Evolutionary conservation across 2,113 vertebrate species (phyloP).

Genomic region (Casuarius casuarius): DNA sequence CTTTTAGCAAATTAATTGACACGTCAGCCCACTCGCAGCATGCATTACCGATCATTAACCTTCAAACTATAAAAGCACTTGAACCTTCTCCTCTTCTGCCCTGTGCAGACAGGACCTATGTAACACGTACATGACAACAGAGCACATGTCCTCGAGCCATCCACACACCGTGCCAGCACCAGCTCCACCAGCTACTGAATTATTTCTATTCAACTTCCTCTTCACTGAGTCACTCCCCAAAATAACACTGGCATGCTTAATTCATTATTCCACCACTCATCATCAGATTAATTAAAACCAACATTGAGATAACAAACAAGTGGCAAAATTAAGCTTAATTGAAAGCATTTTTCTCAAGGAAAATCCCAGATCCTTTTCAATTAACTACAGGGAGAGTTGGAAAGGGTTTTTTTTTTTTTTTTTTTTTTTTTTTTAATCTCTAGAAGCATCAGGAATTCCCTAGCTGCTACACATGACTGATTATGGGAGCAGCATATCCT

Average conservation of each 20-base stretch:
- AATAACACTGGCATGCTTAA: background rate
- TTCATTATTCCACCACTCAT: slow-evolving; percentile 16
- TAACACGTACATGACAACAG: background rate
- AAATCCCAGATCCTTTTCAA: background rate
- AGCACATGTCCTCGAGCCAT: background rate
- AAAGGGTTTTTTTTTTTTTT: background rate
- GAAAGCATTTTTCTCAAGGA: background rate
- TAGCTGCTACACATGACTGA: background rate
- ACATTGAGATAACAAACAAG: background rate
- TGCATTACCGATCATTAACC: background rate
- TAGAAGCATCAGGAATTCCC: background rate
- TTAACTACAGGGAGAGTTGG: background rate
- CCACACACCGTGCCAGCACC: background rate
- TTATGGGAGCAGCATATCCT: background rate
- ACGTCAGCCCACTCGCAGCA: background rate
- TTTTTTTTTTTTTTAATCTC: too few relatives aligned
- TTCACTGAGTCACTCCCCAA: background rate
- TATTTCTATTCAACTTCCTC: background rate
- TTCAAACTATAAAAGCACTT: background rate
- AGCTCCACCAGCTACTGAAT: background rate
- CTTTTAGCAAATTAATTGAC: background rate
- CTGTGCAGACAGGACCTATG: background rate
- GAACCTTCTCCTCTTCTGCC: background rate
- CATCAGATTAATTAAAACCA: slow-evolving; percentile 45
- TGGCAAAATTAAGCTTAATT: background rate